These are phyloP conservation scores for Tenthredo livida DNA, from an alignment of 2,888 invertebrate species.

Conservation along the genomic window DNA sequence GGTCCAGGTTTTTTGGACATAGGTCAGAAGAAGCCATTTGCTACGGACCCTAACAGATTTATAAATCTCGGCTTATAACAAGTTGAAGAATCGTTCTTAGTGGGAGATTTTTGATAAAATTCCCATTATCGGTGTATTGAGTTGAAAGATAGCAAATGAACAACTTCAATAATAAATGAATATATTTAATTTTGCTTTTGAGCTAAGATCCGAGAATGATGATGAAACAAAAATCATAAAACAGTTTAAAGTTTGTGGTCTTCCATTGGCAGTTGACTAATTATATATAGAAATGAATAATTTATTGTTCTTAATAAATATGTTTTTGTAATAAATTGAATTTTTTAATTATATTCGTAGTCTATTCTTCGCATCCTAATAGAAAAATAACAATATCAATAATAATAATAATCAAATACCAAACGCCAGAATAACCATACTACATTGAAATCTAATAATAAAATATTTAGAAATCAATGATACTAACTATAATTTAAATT, in stretches of 20 bases:
- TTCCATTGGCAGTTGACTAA: background rate
- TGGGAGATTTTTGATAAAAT: background rate
- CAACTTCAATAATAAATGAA: background rate
- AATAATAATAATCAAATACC: background rate
- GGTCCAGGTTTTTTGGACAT: constrained; percentile 71
- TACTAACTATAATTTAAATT: background rate
- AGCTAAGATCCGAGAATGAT: constrained; percentile 7
- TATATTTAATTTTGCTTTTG: background rate
- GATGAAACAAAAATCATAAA: background rate
- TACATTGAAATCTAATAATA: background rate
- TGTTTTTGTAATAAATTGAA: constrained; percentile 37
- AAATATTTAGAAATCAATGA: background rate
- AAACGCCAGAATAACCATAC: background rate
- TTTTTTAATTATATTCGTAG: background rate
- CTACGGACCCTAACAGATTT: constrained; percentile 65
- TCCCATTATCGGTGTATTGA: background rate
- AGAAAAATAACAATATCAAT: no score
- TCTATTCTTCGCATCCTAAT: background rate
- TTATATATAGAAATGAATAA: constrained; percentile 35
- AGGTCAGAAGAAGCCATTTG: constrained; percentile 66
- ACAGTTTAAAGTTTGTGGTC: background rate
- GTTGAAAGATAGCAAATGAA: background rate
- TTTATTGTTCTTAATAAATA: constrained; percentile 32
- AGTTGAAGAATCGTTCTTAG: background rate
- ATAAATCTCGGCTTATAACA: constrained; percentile 59